phyloP scores from a whole-genome alignment of 2,888 invertebrate genomes.

The Zele albiditarsus region DNA sequence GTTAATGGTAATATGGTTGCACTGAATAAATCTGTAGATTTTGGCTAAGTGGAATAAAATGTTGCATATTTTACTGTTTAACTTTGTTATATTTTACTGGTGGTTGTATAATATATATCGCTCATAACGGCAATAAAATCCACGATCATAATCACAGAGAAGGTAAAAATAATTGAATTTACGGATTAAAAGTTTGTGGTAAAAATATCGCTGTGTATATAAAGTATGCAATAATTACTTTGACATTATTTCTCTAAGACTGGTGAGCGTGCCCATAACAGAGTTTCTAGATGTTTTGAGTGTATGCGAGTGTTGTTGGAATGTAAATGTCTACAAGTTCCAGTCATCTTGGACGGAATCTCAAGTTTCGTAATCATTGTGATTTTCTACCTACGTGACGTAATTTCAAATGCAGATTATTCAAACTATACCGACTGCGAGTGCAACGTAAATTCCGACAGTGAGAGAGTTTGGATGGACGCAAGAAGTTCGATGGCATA shows the following conservation, averaged over 20 bases:
- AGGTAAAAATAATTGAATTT: background rate
- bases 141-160: too few relatives aligned
- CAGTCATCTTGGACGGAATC: constrained; percentile 53
- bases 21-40: too few relatives aligned
- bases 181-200: background rate
- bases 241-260: background rate
- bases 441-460: constrained; percentile 41
- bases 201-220: background rate
- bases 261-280: background rate
- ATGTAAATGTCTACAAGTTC: constrained; percentile 55
- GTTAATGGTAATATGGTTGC: too few relatives aligned
- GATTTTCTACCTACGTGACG: constrained; percentile 65
- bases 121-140: too few relatives aligned
- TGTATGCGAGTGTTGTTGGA: constrained; percentile 38
- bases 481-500: constrained; percentile 17
- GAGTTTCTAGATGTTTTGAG: constrained; percentile 8
- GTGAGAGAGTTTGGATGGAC: constrained; percentile 37
- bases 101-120: too few relatives aligned
- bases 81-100: too few relatives aligned
- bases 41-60: too few relatives aligned
- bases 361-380: constrained; percentile 66
- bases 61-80: too few relatives aligned
- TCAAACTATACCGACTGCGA: constrained; percentile 58
- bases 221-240: background rate
- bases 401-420: constrained; percentile 66